A percentile compares a stretch with the other conserved stretches of the same genome.
Evolutionary conservation across 1,140 invertebrate genomes (phyloP).

Genomic region (Eumaeus atala): DNA sequence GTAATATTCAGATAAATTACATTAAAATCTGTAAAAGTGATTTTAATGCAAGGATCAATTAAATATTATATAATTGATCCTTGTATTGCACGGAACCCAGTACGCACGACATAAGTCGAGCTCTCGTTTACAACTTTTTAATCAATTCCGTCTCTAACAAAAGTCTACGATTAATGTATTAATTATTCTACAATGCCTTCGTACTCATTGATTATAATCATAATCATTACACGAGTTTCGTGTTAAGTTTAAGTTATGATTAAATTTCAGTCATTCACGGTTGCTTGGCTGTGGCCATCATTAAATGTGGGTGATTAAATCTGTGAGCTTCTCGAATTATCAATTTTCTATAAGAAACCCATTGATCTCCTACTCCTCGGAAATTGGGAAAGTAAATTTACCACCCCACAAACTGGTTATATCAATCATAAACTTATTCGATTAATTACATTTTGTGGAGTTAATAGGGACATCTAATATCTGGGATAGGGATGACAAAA

Average conservation of each 20-base stretch:
- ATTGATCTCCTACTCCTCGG: constrained; percentile 40
- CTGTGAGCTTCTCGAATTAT: neutral
- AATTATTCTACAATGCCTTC: neutral
- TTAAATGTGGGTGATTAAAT: too few relatives aligned
- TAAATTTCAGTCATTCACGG: neutral
- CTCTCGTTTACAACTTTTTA: neutral
- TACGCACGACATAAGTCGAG: neutral
- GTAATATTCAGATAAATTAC: too few relatives aligned
- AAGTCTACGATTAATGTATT: neutral
- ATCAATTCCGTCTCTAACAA: constrained; percentile 2
- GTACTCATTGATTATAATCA: constrained; percentile 1
- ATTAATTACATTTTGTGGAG: constrained; percentile 75
- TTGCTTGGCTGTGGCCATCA: too few relatives aligned
- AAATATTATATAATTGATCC: too few relatives aligned
- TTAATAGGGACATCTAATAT: constrained; percentile 74
- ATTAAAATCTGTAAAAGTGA: too few relatives aligned
- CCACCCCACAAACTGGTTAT: constrained; percentile 72
- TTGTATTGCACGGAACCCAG: neutral
- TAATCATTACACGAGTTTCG: constrained; percentile 5
- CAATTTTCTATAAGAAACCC: constrained; percentile 58
- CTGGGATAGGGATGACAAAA: constrained; percentile 42
- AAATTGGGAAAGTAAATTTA: constrained; percentile 73
- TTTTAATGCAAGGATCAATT: too few relatives aligned
- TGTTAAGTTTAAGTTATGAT: neutral
- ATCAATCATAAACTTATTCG: constrained; percentile 75